A percentile compares a stretch with the other conserved stretches of the same genome.
Conservation (phyloP, 2,888 invertebrate species). For the Merodon equestris region DNA sequence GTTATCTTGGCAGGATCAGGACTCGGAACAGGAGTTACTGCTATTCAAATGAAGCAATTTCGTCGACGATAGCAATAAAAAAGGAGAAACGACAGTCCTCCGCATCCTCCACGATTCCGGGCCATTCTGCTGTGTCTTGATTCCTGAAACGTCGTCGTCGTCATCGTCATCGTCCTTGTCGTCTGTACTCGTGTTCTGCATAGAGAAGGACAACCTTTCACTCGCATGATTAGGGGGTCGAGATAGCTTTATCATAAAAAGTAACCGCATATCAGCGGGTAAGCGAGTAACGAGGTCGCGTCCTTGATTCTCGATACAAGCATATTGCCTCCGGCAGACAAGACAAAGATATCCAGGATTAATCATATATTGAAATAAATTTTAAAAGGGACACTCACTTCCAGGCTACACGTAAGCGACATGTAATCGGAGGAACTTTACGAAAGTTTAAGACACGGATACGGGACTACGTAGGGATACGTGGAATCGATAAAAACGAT, state of each 20-base stretch:
- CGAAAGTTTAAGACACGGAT: too few relatives aligned
- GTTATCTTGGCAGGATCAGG: conserved; percentile 31
- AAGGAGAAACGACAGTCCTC: conserved; percentile 41
- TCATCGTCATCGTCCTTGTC: too few relatives aligned
- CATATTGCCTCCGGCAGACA: conserved; percentile 29
- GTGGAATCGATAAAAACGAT: too few relatives aligned
- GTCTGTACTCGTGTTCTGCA: conserved; percentile 34
- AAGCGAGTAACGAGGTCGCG: conserved; percentile 50
- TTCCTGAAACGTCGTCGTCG: background rate
- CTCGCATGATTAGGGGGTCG: conserved; percentile 11
- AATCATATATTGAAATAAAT: conserved; percentile 31
- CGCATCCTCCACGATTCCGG: conserved; percentile 9
- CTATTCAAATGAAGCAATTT: conserved; percentile 68
- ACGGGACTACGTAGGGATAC: too few relatives aligned
- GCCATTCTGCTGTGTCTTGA: conserved; percentile 17
- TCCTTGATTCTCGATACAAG: conserved; percentile 31
- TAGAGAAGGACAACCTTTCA: conserved; percentile 15
- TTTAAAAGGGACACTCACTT: background rate
- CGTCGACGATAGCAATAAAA: conserved; percentile 58
- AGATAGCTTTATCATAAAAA: conserved; percentile 60
- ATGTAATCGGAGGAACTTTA: conserved; percentile 22
- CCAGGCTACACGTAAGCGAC: conserved; percentile 36
- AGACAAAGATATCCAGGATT: conserved; percentile 30
- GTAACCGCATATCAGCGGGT: conserved; percentile 59
- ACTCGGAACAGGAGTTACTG: conserved; percentile 47